These are phyloP conservation scores for Coremacera marginata DNA, from an alignment of 2,888 invertebrate species.

Conservation along the genomic window DNA sequence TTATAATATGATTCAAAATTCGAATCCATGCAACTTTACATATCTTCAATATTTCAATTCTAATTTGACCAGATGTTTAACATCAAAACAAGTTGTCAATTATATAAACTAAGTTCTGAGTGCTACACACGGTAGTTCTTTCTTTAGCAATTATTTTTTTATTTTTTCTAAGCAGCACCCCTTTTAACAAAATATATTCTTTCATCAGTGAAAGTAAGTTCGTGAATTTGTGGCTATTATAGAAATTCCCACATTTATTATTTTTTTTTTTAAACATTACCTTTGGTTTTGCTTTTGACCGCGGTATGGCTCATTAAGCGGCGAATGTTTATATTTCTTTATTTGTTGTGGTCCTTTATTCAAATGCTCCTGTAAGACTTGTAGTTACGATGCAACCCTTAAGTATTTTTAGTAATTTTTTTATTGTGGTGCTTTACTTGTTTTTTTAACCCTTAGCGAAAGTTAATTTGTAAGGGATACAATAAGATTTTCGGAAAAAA, in stretches of 20 bases:
- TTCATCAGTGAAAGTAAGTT: background rate
- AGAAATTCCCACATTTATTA: background rate
- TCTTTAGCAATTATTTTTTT: too few species aligned
- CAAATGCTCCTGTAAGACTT: background rate
- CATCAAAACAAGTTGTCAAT: too few species aligned
- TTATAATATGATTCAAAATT: too few species aligned
- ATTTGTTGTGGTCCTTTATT: background rate
- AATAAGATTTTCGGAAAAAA: too few species aligned
- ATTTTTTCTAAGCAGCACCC: too few species aligned
- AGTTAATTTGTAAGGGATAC: background rate
- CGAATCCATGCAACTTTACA: too few species aligned
- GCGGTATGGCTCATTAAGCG: constrained; percentile 31
- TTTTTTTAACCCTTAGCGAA: background rate
- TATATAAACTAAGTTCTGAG: too few species aligned
- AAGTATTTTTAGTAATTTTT: background rate
- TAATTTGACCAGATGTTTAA: too few species aligned
- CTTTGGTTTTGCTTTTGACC: constrained; percentile 4
- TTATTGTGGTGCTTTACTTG: background rate
- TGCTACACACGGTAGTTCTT: too few species aligned
- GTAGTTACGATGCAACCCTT: constrained; percentile 9
- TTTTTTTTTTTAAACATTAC: background rate
- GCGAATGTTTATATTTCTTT: background rate
- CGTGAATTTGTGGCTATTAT: background rate
- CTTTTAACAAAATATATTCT: too few species aligned
- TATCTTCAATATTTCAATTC: too few species aligned